Evolutionary conservation across 2,888 invertebrate genomes (phyloP).

Genomic region (Pseudococcus jackbeardsleyi): DNA sequence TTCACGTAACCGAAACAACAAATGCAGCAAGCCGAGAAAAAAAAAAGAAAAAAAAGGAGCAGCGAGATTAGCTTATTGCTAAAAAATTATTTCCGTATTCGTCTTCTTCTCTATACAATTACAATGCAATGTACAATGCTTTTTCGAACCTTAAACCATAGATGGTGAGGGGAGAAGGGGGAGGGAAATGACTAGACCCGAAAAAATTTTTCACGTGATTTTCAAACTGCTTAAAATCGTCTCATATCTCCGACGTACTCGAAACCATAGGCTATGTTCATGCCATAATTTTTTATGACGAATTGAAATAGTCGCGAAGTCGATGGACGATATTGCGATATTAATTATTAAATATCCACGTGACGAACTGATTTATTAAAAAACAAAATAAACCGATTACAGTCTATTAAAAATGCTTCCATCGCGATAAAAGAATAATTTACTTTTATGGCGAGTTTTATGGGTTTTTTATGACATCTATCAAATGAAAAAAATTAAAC

Average conservation of each 20-base stretch:
- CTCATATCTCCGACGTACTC: not conserved
- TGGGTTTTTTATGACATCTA: slow-evolving; percentile 60
- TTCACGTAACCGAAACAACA: not conserved
- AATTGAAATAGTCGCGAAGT: not conserved
- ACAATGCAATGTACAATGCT: slow-evolving; percentile 17
- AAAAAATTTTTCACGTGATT: not conserved
- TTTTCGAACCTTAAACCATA: slow-evolving; percentile 31
- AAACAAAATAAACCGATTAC: slow-evolving; percentile 61
- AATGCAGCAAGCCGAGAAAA: slow-evolving; percentile 57
- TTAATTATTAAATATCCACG: slow-evolving; percentile 60
- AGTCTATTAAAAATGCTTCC: slow-evolving; percentile 61
- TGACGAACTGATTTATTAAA: slow-evolving; percentile 63
- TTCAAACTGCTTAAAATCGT: not conserved
- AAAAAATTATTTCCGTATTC: not conserved
- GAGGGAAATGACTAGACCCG: slow-evolving; percentile 35
- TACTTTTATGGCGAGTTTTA: slow-evolving; percentile 61
- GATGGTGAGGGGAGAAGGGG: not conserved
- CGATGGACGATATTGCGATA: slow-evolving; percentile 1
- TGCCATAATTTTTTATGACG: not conserved
- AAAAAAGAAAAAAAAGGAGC: slow-evolving; percentile 65
- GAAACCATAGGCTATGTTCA: not conserved
- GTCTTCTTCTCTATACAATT: not conserved
- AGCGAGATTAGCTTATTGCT: slow-evolving; percentile 65
- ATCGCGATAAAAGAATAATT: slow-evolving; percentile 63
- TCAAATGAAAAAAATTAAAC: slow-evolving; percentile 63